phyloP scores from a whole-genome alignment of 2,797 vertebrate genomes.

The Sorex maritimensis region DNA sequence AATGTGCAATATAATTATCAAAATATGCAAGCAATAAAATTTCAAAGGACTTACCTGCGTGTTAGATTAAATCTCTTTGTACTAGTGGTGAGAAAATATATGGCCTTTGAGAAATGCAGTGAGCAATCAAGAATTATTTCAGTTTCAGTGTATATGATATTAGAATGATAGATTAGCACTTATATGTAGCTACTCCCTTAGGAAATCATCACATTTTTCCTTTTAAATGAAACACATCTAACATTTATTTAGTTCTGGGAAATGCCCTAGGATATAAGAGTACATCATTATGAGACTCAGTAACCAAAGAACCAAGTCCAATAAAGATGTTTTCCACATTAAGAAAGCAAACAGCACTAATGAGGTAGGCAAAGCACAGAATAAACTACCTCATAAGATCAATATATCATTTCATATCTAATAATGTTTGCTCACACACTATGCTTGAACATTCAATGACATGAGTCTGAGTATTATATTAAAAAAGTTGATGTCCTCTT shows the following conservation, averaged over 20 bases:
- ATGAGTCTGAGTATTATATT: not conserved
- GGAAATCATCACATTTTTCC: not conserved
- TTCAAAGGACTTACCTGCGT: not conserved
- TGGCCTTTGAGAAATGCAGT: not conserved
- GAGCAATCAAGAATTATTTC: not conserved
- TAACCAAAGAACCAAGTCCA: not conserved
- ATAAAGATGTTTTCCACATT: not conserved
- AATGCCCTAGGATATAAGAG: not conserved
- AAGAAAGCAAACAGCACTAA: not conserved
- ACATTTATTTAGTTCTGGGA: not conserved
- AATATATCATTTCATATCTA: not conserved
- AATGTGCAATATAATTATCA: not conserved
- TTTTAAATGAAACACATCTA: constrained; percentile 49
- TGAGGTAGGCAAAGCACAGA: not conserved
- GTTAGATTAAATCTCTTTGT: not conserved
- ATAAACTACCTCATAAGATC: not conserved
- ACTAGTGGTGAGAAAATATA: not conserved
- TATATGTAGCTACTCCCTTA: not conserved
- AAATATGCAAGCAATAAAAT: not conserved
- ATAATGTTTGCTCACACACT: not conserved
- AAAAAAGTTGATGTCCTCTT: not conserved
- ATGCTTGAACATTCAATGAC: not conserved
- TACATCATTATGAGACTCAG: not conserved
- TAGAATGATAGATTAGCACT: not conserved
- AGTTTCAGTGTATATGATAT: not conserved